These are phyloP conservation scores for Cataglyphis cursor DNA, from an alignment of 2,888 invertebrate genomes.

Conservation along the genomic window DNA sequence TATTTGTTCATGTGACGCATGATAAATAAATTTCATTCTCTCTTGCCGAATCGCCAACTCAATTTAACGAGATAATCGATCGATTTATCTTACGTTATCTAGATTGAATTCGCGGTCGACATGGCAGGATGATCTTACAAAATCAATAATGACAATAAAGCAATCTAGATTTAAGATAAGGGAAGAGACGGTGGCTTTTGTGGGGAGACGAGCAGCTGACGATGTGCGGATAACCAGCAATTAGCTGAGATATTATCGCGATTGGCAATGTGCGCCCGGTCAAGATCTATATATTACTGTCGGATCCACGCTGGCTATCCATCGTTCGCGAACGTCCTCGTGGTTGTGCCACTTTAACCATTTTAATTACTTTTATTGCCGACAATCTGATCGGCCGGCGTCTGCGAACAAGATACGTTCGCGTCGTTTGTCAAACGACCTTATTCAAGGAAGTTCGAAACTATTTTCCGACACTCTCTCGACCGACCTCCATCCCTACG, in stretches of 20 bases:
- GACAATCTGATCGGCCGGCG: conserved; percentile 16
- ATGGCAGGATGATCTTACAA: neutral
- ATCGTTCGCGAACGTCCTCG: conserved; percentile 17
- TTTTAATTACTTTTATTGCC: conserved; percentile 59
- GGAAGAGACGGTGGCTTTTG: conserved; percentile 32
- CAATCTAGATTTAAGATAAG: conserved; percentile 22
- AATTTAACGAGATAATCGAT: conserved; percentile 10
- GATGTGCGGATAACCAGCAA: conserved; percentile 76
- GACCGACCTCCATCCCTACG: conserved; percentile 34
- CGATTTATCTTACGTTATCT: conserved; percentile 3
- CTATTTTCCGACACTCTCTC: conserved; percentile 56
- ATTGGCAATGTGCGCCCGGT: conserved; percentile 61
- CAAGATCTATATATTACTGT: conserved; percentile 70
- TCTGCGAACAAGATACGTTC: conserved; percentile 45
- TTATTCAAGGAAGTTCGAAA: conserved; percentile 53
- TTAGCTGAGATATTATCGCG: conserved; percentile 78
- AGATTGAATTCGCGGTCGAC: conserved; percentile 27
- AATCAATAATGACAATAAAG: conserved; percentile 42
- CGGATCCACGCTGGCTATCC: conserved; percentile 31
- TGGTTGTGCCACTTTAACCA: neutral
- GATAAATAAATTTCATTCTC: neutral
- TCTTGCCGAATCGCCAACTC: neutral
- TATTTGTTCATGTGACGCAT: neutral
- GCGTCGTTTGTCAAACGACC: conserved; percentile 58
- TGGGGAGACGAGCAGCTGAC: conserved; percentile 50